Evolutionary conservation across 2,113 vertebrate genomes (phyloP).

Genomic region (Murina feae): DNA sequence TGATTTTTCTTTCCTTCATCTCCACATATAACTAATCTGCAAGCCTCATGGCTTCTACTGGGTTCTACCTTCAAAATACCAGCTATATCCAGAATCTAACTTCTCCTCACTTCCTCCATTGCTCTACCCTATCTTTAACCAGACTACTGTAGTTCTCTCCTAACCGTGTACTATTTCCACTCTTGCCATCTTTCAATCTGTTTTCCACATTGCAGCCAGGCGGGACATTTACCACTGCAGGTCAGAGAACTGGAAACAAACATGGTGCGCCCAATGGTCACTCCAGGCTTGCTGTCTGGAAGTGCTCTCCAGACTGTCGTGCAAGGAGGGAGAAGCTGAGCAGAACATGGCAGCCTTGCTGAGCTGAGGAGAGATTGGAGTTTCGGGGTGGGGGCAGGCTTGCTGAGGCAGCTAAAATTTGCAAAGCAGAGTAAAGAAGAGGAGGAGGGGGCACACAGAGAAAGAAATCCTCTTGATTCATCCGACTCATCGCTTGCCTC

Average conservation of each 20-base stretch:
- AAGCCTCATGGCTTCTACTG: background rate
- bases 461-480: background rate
- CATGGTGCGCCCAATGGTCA: background rate
- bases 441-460: background rate
- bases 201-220: background rate
- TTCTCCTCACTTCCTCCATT: background rate
- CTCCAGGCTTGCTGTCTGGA: background rate
- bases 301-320: background rate
- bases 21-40: background rate
- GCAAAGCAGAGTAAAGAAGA: background rate
- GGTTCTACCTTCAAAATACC: background rate
- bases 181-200: background rate
- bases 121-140: background rate
- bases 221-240: background rate
- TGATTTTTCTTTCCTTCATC: background rate
- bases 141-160: background rate
- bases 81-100: background rate
- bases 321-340: background rate
- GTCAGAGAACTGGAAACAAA: background rate
- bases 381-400: background rate
- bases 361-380: background rate
- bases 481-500: background rate
- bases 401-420: background rate
- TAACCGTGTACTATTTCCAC: background rate
- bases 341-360: background rate